Base-by-base conservation (phyloP, 2,797 vertebrate species). In the Halcyon leucocephala region DNA sequence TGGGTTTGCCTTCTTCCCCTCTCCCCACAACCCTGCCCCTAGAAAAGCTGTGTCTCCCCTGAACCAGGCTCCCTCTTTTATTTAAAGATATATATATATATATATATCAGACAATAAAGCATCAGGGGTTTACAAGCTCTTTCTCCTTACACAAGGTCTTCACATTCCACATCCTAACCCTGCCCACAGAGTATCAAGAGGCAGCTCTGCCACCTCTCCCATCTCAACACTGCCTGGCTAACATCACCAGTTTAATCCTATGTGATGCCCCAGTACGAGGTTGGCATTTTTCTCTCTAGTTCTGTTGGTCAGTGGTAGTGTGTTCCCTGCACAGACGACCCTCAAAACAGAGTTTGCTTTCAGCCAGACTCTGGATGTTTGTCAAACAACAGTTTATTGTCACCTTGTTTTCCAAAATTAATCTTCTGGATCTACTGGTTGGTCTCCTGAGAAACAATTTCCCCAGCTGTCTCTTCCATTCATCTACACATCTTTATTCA, bases 171-270 rank as follows among this genome's bases (percentile, higher is more conserved):
- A 72, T 25, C 29, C 37, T 4, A 42, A 26, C 24, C 18, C 11
- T 71, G 37, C 4, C 39, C 33, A 42, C 0, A 0, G 19, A 42
- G 28, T 10, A 28, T 2, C 3, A 17, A 58, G 78, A 42, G 33
- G n/a, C 67, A 46, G 4, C 78, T 72, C 44, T 62, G 21, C 18
- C 81, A 52, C 5, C 41, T 26, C 48, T 54, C 31, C 44, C 35
- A 15, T 41, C 91, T 21, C 81, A 46, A 62, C 3, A 9, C 60
- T 19, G 29, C 74, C 55, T 29, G n/a, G 69, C 51, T 46, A 16
- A 44, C 29, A 1, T 0, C 2, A 26, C 41, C 73, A 14, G 12
- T 5, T 22, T 51, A 58, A 44, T 1, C 76, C 66, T 3, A 7
- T 1, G 28, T 0, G 0, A 52, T 29, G 37, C 24, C 54, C 62